Conservation (phyloP, 2,797 vertebrate species). For the Mus caroli region DNA sequence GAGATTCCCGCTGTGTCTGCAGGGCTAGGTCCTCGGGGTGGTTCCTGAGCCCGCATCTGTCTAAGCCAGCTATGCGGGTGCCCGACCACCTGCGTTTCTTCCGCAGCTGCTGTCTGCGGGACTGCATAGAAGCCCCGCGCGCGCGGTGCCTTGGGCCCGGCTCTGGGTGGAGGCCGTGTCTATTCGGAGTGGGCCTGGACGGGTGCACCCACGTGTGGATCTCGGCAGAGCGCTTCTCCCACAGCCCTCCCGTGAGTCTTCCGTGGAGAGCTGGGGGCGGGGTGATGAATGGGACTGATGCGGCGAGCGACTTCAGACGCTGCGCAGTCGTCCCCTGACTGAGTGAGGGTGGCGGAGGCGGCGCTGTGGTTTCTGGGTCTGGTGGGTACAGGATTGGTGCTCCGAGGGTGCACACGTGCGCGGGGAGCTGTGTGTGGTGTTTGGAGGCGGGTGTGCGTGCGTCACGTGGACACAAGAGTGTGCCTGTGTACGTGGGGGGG, state of each 20-base stretch:
- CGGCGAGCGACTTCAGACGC: slow-evolving; percentile 53
- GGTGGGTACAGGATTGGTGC: slow-evolving; percentile 43
- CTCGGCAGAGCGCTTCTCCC: slow-evolving; percentile 61
- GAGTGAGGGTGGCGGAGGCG: slow-evolving; percentile 37
- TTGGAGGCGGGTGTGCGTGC: slow-evolving; percentile 78
- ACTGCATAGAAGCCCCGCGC: background rate
- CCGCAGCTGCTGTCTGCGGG: slow-evolving; percentile 3
- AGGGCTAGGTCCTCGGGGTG: background rate
- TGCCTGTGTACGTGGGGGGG: slow-evolving; percentile 63
- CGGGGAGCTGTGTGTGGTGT: slow-evolving; percentile 72
- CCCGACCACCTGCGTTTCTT: slow-evolving; percentile 16
- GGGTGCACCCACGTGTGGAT: slow-evolving; percentile 76
- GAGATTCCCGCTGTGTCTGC: slow-evolving; percentile 10
- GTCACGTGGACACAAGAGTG: slow-evolving; percentile 82
- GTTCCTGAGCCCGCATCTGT: background rate
- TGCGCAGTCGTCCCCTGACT: slow-evolving; percentile 59
- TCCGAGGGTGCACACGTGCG: slow-evolving; percentile 71
- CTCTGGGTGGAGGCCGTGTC: slow-evolving; percentile 61
- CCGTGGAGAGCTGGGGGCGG: slow-evolving; percentile 46
- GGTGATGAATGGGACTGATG: slow-evolving; percentile 66
- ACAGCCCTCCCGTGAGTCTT: slow-evolving; percentile 34
- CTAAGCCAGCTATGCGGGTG: background rate
- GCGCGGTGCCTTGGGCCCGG: background rate
- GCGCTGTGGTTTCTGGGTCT: slow-evolving; percentile 43
- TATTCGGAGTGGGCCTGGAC: slow-evolving; percentile 64